A percentile compares a stretch with the other conserved stretches of the same genome.
Conservation (phyloP, 2,113 vertebrate genomes). For the Lasiurus cinereus region DNA sequence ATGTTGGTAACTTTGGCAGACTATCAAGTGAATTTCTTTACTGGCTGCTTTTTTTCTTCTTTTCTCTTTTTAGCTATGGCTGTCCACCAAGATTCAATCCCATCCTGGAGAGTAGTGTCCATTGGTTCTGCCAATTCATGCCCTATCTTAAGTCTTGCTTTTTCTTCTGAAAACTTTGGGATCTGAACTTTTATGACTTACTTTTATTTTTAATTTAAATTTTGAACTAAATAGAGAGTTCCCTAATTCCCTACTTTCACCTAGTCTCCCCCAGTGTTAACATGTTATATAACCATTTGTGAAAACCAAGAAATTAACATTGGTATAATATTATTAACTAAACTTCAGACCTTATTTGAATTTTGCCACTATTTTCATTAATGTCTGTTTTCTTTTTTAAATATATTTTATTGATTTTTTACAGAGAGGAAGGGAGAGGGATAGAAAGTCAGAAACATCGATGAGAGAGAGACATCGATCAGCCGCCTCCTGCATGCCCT, state of each 20-base stretch:
- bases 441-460: too few relatives aligned
- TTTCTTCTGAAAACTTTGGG: constrained; percentile 11
- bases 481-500: too few relatives aligned
- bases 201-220: not conserved
- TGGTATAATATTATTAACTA: not conserved
- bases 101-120: not conserved
- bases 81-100: not conserved
- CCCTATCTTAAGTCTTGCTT: not conserved
- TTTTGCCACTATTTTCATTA: not conserved
- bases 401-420: too few relatives aligned
- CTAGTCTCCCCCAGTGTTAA: not conserved
- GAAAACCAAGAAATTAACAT: not conserved
- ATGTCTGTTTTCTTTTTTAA: not conserved
- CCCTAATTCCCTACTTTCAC: not conserved
- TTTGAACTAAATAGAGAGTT: not conserved
- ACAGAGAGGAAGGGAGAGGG: too few relatives aligned
- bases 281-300: not conserved
- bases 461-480: too few relatives aligned
- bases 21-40: not conserved
- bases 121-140: not conserved
- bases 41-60: constrained; percentile 14
- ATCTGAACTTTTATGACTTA: not conserved
- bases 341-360: not conserved
- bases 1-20: not conserved
- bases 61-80: not conserved